Conservation (phyloP, 2,113 vertebrate species). For the Chitala chitala region DNA sequence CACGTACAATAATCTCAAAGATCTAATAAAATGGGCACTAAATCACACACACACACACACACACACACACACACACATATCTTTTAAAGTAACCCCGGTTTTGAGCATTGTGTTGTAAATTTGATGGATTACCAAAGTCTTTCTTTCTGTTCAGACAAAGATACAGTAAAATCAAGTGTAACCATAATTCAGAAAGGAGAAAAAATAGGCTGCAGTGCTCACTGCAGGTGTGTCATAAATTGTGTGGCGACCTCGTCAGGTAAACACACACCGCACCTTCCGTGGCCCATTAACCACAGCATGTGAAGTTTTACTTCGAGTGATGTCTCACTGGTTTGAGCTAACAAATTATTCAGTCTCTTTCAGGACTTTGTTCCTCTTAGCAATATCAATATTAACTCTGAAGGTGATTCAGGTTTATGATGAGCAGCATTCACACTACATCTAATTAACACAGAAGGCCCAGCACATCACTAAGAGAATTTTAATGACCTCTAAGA, state of each 20-base stretch:
- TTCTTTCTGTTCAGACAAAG: too few relatives aligned
- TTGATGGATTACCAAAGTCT: neutral
- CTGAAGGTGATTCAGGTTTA: neutral
- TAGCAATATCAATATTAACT: neutral
- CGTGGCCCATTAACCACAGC: neutral
- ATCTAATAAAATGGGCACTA: neutral
- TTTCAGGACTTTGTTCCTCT: neutral
- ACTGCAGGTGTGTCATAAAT: neutral
- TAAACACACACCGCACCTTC: neutral
- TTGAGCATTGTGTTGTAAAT: neutral
- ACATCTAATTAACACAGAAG: neutral
- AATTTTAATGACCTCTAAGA: neutral
- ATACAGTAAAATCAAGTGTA: neutral
- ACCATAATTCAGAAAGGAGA: neutral
- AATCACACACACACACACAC: too few relatives aligned
- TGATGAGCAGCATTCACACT: neutral
- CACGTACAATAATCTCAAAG: neutral
- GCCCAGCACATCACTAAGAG: neutral
- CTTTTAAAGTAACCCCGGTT: too few relatives aligned
- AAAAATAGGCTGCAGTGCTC: too few relatives aligned
- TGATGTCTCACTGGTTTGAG: neutral
- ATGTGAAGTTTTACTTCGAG: neutral
- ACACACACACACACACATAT: too few relatives aligned
- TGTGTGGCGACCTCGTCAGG: neutral
- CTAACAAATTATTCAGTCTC: neutral